phyloP scores from a whole-genome alignment of 2,113 vertebrate genomes.

The Dromas ardeola region DNA sequence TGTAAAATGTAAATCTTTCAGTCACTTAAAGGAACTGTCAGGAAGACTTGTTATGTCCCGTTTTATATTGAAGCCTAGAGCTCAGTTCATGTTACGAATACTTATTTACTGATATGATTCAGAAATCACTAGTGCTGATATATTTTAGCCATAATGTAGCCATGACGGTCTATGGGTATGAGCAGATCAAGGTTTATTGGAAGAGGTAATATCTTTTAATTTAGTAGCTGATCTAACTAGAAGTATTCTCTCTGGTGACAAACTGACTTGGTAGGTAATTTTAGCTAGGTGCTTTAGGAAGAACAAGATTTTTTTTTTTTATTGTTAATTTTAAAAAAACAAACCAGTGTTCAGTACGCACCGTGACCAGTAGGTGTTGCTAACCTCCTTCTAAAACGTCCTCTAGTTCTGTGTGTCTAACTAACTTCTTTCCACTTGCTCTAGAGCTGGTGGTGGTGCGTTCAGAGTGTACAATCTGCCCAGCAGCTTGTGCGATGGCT shows the following conservation, averaged over 20 bases:
- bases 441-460: not conserved
- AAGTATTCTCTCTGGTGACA: not conserved
- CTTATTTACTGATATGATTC: not conserved
- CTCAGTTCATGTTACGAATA: not conserved
- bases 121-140: not conserved
- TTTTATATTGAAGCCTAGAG: not conserved
- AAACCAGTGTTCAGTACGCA: not conserved
- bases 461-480: not conserved
- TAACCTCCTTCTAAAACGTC: conserved; percentile 36
- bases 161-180: not conserved
- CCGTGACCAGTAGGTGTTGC: conserved; percentile 67
- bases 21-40: not conserved
- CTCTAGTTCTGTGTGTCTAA: not conserved
- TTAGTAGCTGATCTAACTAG: not conserved
- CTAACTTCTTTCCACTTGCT: not conserved
- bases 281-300: not conserved
- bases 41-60: not conserved
- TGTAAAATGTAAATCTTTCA: not conserved
- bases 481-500: not conserved
- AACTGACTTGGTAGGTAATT: not conserved
- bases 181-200: not conserved
- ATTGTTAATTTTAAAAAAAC: not conserved
- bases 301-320: not conserved
- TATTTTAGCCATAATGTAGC: not conserved
- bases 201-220: not conserved